phyloP scores from a whole-genome alignment of 2,797 vertebrate genomes.

The Pangasius sanitwongsei region DNA sequence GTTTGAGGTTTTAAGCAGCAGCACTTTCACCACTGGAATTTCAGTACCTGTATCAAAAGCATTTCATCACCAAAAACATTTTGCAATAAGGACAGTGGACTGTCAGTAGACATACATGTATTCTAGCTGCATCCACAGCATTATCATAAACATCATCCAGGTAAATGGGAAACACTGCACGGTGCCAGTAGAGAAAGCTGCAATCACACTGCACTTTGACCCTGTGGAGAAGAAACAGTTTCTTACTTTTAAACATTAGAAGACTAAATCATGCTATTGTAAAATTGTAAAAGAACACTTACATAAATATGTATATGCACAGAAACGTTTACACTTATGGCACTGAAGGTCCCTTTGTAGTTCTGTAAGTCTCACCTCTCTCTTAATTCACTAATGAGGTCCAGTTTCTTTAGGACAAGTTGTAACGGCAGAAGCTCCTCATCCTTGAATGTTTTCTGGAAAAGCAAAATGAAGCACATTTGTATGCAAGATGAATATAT shows the following conservation, averaged over 20 bases:
- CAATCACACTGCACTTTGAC: constrained; percentile 91
- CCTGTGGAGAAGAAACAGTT: constrained; percentile 68
- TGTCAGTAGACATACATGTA: constrained; percentile 82
- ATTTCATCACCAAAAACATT: neutral
- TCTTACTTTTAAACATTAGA: neutral
- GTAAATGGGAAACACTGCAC: constrained; percentile 96
- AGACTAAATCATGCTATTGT: neutral
- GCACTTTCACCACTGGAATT: neutral
- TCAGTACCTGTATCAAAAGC: neutral
- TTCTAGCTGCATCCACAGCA: constrained; percentile 90
- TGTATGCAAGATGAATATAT: neutral
- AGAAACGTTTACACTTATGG: neutral
- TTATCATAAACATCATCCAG: constrained; percentile 96
- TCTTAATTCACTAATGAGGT: constrained; percentile 92
- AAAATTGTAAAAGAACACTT: neutral
- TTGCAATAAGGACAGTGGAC: neutral
- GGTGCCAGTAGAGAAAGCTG: constrained; percentile 97
- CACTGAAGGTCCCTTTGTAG: neutral
- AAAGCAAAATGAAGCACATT: neutral
- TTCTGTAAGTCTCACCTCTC: constrained; percentile 79
- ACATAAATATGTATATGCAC: neutral
- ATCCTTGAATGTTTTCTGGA: constrained; percentile 96
- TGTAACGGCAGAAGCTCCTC: constrained; percentile 93
- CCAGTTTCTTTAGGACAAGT: constrained; percentile 93
- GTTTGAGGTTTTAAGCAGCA: neutral